Conservation (phyloP, 2,888 invertebrate genomes). For the Thysanoteuthis rhombus region DNA sequence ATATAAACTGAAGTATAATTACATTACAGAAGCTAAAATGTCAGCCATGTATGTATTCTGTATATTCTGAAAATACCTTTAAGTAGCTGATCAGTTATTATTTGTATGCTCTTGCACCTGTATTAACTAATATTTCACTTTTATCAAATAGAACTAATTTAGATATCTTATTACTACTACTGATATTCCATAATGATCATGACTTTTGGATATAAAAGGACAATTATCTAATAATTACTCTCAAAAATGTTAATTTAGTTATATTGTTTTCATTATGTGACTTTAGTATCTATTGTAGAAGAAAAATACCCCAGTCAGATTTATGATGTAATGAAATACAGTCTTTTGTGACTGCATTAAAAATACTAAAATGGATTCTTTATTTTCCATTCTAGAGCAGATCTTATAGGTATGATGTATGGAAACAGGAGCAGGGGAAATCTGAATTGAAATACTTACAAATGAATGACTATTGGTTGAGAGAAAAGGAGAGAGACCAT, state of each 20-base stretch:
- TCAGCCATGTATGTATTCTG: background rate
- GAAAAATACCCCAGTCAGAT: background rate
- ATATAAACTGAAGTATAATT: background rate
- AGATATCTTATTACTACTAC: background rate
- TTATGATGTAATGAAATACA: background rate
- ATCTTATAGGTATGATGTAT: background rate
- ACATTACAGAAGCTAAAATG: background rate
- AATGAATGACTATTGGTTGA: background rate
- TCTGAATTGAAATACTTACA: background rate
- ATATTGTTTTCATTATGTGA: background rate
- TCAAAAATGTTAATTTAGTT: background rate
- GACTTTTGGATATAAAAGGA: background rate
- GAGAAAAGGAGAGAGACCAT: background rate
- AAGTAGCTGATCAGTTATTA: background rate
- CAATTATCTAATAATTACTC: too few relatives aligned
- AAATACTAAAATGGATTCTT: background rate
- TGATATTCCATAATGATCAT: background rate
- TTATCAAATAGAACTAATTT: background rate
- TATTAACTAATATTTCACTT: background rate
- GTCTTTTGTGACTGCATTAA: background rate
- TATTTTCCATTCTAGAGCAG: background rate
- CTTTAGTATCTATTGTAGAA: background rate
- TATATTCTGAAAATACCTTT: background rate
- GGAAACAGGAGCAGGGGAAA: background rate
- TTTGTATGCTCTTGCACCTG: background rate